Percentiles rank a stretch among this genome's conserved stretches.
phyloP scores from a whole-genome alignment of 2,797 vertebrate genomes.

The Oryzias dopingdopingensis region DNA sequence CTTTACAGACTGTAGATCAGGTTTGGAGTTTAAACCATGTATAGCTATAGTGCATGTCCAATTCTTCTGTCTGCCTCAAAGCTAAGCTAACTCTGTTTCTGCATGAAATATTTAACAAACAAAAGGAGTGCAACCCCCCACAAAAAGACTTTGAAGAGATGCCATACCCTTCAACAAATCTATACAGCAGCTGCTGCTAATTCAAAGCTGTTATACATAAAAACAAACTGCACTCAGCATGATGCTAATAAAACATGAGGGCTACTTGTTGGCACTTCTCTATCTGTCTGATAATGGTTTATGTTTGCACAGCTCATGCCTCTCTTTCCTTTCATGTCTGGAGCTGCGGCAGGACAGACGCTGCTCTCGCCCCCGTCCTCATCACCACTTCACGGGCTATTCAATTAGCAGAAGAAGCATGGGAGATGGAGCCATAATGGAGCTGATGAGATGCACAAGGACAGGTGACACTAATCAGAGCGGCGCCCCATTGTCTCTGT shows the following conservation, averaged over 20 bases:
- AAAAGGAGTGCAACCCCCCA: too few relatives aligned
- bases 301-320: constrained; percentile 42
- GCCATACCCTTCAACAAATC: neutral
- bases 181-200: constrained; percentile 11
- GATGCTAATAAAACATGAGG: constrained; percentile 38
- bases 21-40: too few relatives aligned
- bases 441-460: constrained; percentile 77
- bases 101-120: constrained; percentile 1
- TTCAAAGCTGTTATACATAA: constrained; percentile 19
- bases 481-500: constrained; percentile 71
- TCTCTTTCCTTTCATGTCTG: constrained; percentile 54
- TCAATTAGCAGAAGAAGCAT: constrained; percentile 74
- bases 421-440: constrained; percentile 72
- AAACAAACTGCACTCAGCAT: constrained; percentile 16
- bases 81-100: neutral
- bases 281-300: constrained; percentile 47
- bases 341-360: constrained; percentile 60
- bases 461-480: constrained; percentile 78
- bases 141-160: neutral
- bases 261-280: constrained; percentile 39
- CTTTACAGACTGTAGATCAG: too few relatives aligned
- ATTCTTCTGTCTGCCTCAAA: neutral
- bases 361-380: constrained; percentile 58
- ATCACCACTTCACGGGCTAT: constrained; percentile 73
- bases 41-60: too few relatives aligned